Base-by-base conservation (phyloP, 2,113 vertebrate genomes). In the Scophthalmus maximus region DNA sequence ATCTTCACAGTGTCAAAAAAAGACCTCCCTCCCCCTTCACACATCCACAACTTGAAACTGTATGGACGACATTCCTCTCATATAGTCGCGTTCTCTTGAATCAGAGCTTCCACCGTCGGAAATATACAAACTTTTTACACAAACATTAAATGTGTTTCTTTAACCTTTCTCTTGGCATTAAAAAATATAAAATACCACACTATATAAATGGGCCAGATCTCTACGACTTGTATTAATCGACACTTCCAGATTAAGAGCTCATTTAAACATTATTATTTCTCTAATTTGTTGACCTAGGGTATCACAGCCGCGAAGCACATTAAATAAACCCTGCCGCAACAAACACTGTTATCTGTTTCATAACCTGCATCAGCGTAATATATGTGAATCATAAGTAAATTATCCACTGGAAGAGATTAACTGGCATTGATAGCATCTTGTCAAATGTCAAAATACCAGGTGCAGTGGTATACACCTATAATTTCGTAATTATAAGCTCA, bases 1-100 rank as follows among this genome's bases (percentile, higher is more conserved):
- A 90, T 93, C 93, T 93, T 91, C 69, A 68, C 75, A 83, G 79
- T 32, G 92, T 93, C 94, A 56, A 94, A 94, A 94, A 92, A 83
- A 80, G 38, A 63, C 64, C 5, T 25, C 76, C 55, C 22, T 60
- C 27, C 49, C 49, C 70, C 53, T 75, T 75, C 65, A 78, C 80
- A 74, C 36, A 60, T 73, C 44, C 34, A 69, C 55, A 53, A 49
- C 53, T 63, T 11, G 3, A 64, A 67, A 67, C 69, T 55, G 12
- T 68, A 29, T 11, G 18, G 62, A 68, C 3, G 4, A 20, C 30
- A 65, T 68, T 83, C 68, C 55, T 75, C 30, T 50, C 57, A 62
- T 59, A n/a, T 73, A 42, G 20, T 8, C 7, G 4, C 47, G 53
- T n/a, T n/a, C n/a, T n/a, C n/a, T n/a, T n/a, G n/a, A n/a, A n/a